Conservation (phyloP, 2,113 vertebrate species). For the Turnix velox region DNA sequence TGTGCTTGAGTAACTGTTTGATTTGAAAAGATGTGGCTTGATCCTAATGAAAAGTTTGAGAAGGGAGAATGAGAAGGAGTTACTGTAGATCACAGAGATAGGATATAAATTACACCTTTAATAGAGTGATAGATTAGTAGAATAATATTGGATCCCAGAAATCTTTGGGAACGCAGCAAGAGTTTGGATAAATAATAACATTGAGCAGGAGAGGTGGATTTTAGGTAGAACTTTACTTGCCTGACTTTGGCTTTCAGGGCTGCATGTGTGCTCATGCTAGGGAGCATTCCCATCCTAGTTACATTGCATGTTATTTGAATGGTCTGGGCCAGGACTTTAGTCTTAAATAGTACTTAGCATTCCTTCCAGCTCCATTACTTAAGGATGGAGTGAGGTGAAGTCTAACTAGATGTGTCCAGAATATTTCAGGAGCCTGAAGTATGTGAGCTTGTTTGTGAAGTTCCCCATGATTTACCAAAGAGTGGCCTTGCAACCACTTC, state of each 20-base stretch:
- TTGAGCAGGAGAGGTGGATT: not conserved
- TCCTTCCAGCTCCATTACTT: not conserved
- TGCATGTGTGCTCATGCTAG: rapidly evolving
- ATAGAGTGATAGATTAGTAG: not conserved
- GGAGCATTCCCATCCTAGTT: not conserved
- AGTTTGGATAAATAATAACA: not conserved
- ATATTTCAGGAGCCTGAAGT: not conserved
- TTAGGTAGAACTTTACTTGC: not conserved
- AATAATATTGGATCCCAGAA: not conserved
- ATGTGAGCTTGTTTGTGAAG: not conserved
- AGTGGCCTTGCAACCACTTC: no score
- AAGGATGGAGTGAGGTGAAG: not conserved
- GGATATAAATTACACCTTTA: not conserved
- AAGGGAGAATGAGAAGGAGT: not conserved
- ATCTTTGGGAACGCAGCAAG: not conserved
- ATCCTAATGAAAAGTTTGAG: not conserved
- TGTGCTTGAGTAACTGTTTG: not conserved
- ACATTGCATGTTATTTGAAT: not conserved
- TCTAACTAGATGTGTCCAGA: not conserved
- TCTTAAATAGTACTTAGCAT: rapidly evolving
- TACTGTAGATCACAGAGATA: not conserved
- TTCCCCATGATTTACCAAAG: no score
- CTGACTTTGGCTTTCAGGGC: not conserved
- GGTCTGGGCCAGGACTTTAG: not conserved
- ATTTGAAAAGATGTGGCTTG: not conserved